Percentiles rank a stretch among this genome's conserved stretches.
Conservation (phyloP, 2,888 invertebrate genomes). For the Punctoribates punctum region DNA sequence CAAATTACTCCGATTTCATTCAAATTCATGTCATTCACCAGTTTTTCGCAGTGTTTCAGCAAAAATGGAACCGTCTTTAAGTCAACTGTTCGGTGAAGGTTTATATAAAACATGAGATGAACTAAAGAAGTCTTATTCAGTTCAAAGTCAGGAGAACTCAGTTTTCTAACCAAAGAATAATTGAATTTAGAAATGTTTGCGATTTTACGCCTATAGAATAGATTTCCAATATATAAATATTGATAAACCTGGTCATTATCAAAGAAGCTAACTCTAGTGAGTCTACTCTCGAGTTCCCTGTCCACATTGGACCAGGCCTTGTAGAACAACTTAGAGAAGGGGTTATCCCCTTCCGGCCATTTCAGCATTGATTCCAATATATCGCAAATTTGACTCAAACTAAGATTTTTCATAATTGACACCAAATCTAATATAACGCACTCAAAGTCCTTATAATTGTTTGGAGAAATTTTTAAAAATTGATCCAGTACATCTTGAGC, state of each 20-base stretch:
- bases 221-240: not conserved
- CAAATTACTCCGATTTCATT: constrained; percentile 4
- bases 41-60: not conserved
- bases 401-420: not conserved
- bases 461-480: not conserved
- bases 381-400: not conserved
- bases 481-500: not conserved
- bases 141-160: constrained; percentile 1
- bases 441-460: not conserved
- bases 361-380: not conserved
- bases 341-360: not conserved
- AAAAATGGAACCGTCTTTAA: not conserved
- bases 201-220: not conserved
- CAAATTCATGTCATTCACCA: not conserved
- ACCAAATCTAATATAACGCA: not conserved
- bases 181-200: constrained; percentile 18
- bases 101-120: constrained; percentile 25
- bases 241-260: not conserved
- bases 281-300: not conserved
- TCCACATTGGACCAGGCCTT: constrained; percentile 13
- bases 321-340: not conserved
- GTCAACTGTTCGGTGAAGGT: constrained; percentile 13
- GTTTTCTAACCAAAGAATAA: not conserved
- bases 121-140: constrained; percentile 1
- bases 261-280: not conserved